Base-by-base conservation (phyloP, 2,888 invertebrate genomes). In the Drosophila peninsularis region DNA sequence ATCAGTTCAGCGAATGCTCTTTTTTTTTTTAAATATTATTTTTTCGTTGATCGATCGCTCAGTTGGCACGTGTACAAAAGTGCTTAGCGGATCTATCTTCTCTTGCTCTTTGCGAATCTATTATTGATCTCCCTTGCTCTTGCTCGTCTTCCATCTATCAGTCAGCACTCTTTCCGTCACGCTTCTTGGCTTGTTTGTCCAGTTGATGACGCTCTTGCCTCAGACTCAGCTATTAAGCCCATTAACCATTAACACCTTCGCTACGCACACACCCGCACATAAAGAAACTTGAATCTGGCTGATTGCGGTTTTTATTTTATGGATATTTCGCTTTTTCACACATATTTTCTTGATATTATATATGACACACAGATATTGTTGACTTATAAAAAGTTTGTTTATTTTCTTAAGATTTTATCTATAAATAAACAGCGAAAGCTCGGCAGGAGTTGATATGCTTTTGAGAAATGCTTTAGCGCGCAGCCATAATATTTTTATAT, bases 191-290 rank as follows among this genome's bases (percentile, higher is more conserved):
- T 54, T 73, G 61, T 73, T 78, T 83, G 67, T 62, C 63, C 75
- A 75, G 64, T 75, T 66, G 64, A 62, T 63, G 75, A 71, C 76
- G 62, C 37, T 32, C 14, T 32, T 17, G 6, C n/a, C 49, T 70
- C 80, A 68, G 67, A 70, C 68, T 83, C 60, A 49, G 77, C 71
- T 80, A 78, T 80, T 74, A 65, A 74, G 71, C 64, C 78, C 74
- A 50, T 75, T 55, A 76, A 41, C 50, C 58, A 86, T 86, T 83
- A 83, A 75, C 82, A 83, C 82, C 79, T 83, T 69, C 41, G 27
- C 42, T 52, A 47, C 32, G 27, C 65, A 62, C 44, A 61, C 50
- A 37, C 61, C 39, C 21, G 24, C 49, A 58, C 49, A 69, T 19
- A 10, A 68, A 60, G 63, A 62, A 56, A 53, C 64, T 60, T 19